Evolutionary conservation across 2,888 invertebrate genomes (phyloP), one percentile per base, ranked within the genome.

Genomic region (Pristionchus mayeri): DNA sequence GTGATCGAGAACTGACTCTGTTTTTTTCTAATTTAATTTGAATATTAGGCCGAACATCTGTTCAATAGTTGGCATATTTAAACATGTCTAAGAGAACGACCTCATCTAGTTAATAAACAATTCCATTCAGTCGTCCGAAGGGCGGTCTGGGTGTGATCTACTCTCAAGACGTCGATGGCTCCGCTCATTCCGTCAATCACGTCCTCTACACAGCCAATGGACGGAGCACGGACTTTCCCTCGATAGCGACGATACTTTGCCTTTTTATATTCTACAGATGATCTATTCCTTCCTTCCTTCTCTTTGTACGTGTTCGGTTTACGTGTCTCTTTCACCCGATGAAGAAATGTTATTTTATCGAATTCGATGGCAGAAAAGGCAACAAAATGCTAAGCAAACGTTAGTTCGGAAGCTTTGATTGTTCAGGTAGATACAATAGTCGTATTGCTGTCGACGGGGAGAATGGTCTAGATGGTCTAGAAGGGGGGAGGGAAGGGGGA

Each of bases 371-470:
- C 37, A 40, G 40, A n/a, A 71, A 37, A 63, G 71, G 71, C 71
- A 71, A 71, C 71, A 71, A 71, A 37, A 21, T 6, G 71, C 71
- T n/a, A 71, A 40, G 40, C 40, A 34, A 63, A 34, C 11, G 34
- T 71, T 40, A 71, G 37, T 37, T 24, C 71, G 13, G 18, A 67
- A 40, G 71, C 71, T n/a, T 71, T n/a, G n/a, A n/a, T n/a, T 71
- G 71, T 71, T 71, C 71, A 71, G 71, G 71, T 71, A 71, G 71
- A 37, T 71, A n/a, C 40, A 24, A 40, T n/a, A n/a, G 40, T 71
- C 71, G 40, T 67, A 71, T 71, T 71, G 71, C 71, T 71, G 27
- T 18, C 34, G 18, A 18, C 34, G 30, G 37, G 34, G 21, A 63
- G 63, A 34, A 57, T 57, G 21, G 57, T 11, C 24, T 57, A 24